Conservation (phyloP, 2,113 vertebrate genomes). For the Eubucco bourcierii region DNA sequence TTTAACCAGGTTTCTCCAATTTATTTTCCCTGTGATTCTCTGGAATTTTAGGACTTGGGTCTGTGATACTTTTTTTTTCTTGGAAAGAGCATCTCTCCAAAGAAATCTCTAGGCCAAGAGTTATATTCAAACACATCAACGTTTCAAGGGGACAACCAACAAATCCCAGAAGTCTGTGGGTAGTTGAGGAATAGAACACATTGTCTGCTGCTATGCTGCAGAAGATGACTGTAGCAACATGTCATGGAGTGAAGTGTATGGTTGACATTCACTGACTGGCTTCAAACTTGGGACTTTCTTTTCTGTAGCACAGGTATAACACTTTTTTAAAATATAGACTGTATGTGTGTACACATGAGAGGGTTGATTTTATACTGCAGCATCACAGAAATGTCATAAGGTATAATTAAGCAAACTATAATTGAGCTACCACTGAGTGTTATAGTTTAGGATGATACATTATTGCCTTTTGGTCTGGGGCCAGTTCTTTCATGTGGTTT, state of each 20-base stretch:
- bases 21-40: not conserved
- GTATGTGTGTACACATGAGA: not conserved
- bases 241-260: not conserved
- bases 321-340: not conserved
- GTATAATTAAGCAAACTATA: slow-evolving; percentile 39
- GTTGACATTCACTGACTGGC: not conserved
- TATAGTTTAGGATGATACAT: slow-evolving; percentile 2
- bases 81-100: not conserved
- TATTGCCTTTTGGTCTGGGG: slow-evolving; percentile 46
- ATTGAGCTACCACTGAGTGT: slow-evolving; percentile 44
- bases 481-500: slow-evolving; percentile 58
- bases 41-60: not conserved
- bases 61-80: not conserved
- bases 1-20: not conserved
- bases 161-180: not conserved
- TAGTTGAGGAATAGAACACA: not conserved
- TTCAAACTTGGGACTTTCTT: not conserved
- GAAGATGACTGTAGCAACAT: not conserved
- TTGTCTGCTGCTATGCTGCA: not conserved
- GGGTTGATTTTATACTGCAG: not conserved
- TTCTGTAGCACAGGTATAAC: not conserved
- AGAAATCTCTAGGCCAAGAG: not conserved
- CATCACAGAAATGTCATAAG: not conserved
- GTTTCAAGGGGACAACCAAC: not conserved
- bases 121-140: not conserved